Percentiles rank a stretch among this genome's conserved stretches.
Evolutionary conservation across 2,797 vertebrate genomes (phyloP).

Genomic region (Melanogrammus aeglefinus): DNA sequence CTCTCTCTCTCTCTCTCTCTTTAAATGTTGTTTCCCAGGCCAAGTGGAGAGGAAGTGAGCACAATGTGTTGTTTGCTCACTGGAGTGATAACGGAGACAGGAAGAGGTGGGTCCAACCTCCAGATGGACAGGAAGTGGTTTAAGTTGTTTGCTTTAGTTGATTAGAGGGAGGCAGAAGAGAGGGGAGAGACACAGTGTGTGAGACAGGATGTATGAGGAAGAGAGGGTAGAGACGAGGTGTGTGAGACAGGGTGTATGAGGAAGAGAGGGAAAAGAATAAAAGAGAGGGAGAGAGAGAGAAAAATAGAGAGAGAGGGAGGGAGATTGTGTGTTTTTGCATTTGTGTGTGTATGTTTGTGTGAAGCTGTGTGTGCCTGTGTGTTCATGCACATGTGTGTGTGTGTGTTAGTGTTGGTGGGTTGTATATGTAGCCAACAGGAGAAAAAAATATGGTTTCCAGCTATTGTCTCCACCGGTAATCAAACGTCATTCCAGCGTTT

Average conservation of each 20-base stretch:
- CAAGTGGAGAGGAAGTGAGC: conserved; percentile 63
- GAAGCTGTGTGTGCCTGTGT: background rate
- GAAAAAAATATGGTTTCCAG: conserved; percentile 63
- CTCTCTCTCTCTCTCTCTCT: conserved; percentile 33
- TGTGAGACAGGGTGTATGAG: conserved; percentile 11
- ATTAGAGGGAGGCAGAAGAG: conserved; percentile 49
- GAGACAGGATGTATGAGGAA: conserved; percentile 14
- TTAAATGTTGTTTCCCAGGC: conserved; percentile 51
- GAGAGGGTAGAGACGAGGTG: background rate
- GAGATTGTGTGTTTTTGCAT: too few species aligned
- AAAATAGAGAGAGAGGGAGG: background rate
- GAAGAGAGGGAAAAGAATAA: conserved; percentile 17
- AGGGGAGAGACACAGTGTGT: background rate
- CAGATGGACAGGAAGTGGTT: conserved; percentile 72
- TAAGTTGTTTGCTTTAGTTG: conserved; percentile 63
- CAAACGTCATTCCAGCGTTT: conserved; percentile 33
- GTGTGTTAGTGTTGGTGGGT: background rate
- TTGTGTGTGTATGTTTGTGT: background rate
- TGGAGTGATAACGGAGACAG: conserved; percentile 68
- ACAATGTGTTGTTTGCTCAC: conserved; percentile 66
- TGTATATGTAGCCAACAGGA: conserved; percentile 48
- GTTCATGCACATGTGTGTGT: background rate
- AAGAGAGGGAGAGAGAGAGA: background rate
- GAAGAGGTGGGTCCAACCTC: conserved; percentile 60
- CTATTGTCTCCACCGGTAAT: conserved; percentile 64